These are phyloP conservation scores for Diplosoma virens DNA, from an alignment of 23 tunicate genomes.

Conservation along the genomic window DNA sequence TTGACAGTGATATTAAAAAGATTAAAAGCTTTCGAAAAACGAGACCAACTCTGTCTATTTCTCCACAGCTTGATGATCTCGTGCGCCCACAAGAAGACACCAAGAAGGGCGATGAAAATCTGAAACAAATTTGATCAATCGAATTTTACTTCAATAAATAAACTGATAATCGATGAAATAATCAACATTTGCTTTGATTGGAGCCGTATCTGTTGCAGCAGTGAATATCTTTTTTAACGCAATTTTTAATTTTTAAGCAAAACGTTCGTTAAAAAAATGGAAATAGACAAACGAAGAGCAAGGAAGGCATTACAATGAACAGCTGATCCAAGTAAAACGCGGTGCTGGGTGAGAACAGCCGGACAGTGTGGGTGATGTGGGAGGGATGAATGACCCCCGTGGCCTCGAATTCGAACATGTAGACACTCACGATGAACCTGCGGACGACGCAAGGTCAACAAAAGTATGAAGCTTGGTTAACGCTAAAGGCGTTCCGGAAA, in stretches of 20 bases:
- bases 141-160: too few species aligned
- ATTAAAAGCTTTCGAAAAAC: slow-evolving; percentile 37
- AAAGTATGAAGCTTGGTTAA: too few species aligned
- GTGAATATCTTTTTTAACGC: too few species aligned
- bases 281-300: too few species aligned
- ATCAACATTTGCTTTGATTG: too few species aligned
- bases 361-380: slow-evolving; percentile 48
- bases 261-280: too few species aligned
- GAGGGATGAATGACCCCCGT: slow-evolving; percentile 69
- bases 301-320: slow-evolving; percentile 68
- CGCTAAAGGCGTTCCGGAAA: too few species aligned
- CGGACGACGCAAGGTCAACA: too few species aligned
- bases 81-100: slow-evolving; percentile 42
- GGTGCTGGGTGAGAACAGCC: slow-evolving; percentile 68
- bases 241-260: too few species aligned
- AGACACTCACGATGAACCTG: slow-evolving; percentile 67
- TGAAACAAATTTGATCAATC: slow-evolving; percentile 23
- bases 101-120: slow-evolving; percentile 53
- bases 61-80: slow-evolving; percentile 52
- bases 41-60: not conserved
- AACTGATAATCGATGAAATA: too few species aligned
- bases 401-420: slow-evolving; percentile 68
- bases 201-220: too few species aligned
- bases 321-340: slow-evolving; percentile 55
- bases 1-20: slow-evolving; percentile 46